phyloP scores from a whole-genome alignment of 2,797 vertebrate species.

The Galago senegalensis region DNA sequence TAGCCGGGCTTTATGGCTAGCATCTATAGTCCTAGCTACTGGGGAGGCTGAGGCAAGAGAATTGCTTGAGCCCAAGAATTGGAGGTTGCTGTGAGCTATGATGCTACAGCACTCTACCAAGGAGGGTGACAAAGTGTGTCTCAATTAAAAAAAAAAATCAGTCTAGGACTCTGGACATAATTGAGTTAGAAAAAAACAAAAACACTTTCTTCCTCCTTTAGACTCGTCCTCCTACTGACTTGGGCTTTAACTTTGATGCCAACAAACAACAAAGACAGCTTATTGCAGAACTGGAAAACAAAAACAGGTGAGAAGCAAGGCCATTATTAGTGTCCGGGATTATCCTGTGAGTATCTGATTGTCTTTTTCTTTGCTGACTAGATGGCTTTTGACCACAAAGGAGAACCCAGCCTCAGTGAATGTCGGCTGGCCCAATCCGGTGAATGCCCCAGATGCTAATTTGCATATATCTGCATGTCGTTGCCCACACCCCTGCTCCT shows the following conservation, averaged over 20 bases:
- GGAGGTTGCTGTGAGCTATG: too few species aligned
- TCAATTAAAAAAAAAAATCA: too few species aligned
- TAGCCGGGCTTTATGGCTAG: too few species aligned
- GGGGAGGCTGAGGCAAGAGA: too few species aligned
- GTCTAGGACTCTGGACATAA: background rate
- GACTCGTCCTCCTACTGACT: constrained; percentile 95
- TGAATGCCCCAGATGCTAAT: background rate
- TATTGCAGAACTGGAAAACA: constrained; percentile 98
- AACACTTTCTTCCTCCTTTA: constrained; percentile 81
- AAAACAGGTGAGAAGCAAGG: constrained; percentile 93
- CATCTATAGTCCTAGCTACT: too few species aligned
- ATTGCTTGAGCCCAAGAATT: too few species aligned
- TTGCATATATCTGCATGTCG: background rate
- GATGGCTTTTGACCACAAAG: background rate
- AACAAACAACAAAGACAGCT: constrained; percentile 98
- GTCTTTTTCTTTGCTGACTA: background rate
- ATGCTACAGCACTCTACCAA: too few species aligned
- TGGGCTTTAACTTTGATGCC: constrained; percentile 96
- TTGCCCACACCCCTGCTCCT: background rate
- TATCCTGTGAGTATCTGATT: background rate
- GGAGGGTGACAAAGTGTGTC: too few species aligned
- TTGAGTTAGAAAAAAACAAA: background rate
- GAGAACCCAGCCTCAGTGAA: background rate
- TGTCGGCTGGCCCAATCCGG: background rate
- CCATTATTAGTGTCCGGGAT: background rate